Conservation (phyloP, 1,140 invertebrate species). For the Drosophila gunungcola region DNA sequence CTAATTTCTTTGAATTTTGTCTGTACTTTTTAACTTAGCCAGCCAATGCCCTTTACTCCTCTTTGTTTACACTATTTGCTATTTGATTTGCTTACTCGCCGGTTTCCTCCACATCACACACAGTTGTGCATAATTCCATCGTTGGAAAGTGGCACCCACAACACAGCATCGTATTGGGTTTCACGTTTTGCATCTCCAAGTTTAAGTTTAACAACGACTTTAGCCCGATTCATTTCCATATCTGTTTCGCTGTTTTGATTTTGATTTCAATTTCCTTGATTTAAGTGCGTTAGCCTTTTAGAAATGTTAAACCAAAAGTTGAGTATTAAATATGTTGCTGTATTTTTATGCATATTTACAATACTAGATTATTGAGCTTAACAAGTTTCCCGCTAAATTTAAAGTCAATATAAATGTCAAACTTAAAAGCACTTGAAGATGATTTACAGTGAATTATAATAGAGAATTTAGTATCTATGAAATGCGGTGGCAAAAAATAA, state of each 20-base stretch:
- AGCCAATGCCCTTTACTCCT: slow-evolving; percentile 32
- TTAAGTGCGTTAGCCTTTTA: not conserved
- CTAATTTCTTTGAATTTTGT: slow-evolving; percentile 1
- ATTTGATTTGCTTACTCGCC: not conserved
- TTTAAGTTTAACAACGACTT: slow-evolving; percentile 5
- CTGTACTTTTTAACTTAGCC: not conserved
- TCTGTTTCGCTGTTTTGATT: slow-evolving; percentile 12
- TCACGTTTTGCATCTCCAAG: slow-evolving; percentile 10
- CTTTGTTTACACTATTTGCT: slow-evolving; percentile 13
- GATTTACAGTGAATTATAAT: too few relatives aligned
- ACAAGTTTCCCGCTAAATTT: too few relatives aligned
- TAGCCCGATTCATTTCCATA: slow-evolving; percentile 11
- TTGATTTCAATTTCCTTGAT: slow-evolving; percentile 10
- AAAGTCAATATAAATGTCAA: too few relatives aligned
- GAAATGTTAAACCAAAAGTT: not conserved
- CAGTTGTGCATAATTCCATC: slow-evolving; percentile 16
- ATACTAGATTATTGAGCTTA: too few relatives aligned
- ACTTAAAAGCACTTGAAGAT: too few relatives aligned
- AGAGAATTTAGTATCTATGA: too few relatives aligned
- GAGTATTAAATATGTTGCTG: too few relatives aligned
- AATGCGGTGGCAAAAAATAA: too few relatives aligned
- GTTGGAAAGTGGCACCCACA: slow-evolving; percentile 22
- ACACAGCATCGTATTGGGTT: slow-evolving; percentile 1
- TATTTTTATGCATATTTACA: too few relatives aligned
- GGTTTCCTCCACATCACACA: not conserved